Percentiles rank a stretch among this genome's conserved stretches.
phyloP scores from a whole-genome alignment of 2,888 invertebrate species.

The Anorthoa munda region DNA sequence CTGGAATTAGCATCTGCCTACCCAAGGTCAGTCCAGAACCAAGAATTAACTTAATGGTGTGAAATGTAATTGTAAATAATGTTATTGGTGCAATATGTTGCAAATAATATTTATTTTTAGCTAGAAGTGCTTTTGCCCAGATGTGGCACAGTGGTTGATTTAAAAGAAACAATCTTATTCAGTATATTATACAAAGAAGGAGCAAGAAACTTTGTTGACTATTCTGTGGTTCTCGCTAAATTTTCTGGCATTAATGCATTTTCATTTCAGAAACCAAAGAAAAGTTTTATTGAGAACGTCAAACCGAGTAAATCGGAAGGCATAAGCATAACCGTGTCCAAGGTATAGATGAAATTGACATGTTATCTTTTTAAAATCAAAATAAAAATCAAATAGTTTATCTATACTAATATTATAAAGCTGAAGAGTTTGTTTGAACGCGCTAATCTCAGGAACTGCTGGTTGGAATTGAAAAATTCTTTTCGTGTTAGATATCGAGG shows the following conservation, averaged over 20 bases:
- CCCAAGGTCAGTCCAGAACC: slow-evolving; percentile 72
- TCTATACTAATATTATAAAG: no score
- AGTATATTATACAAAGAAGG: no score
- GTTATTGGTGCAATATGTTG: no score
- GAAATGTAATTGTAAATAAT: no score
- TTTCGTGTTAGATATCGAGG: no score
- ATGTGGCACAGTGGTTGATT: not conserved
- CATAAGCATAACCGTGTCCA: slow-evolving; percentile 78
- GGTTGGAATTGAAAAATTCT: no score
- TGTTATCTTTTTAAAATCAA: no score
- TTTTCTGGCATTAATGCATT: not conserved
- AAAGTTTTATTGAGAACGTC: slow-evolving; percentile 58
- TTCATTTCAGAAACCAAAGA: slow-evolving; percentile 75
- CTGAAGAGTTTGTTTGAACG: no score
- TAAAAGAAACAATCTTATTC: not conserved
- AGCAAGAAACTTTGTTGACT: not conserved
- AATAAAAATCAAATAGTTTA: no score
- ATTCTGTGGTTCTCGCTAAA: not conserved
- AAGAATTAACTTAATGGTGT: not conserved
- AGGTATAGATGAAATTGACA: slow-evolving; percentile 61
- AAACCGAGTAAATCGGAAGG: slow-evolving; percentile 70
- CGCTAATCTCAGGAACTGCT: no score
- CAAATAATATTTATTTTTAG: not conserved
- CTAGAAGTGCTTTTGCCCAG: not conserved
- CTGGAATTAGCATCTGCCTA: slow-evolving; percentile 80